Base-by-base conservation (phyloP, 2,888 invertebrate genomes). In the Acrocyrtus sp. region DNA sequence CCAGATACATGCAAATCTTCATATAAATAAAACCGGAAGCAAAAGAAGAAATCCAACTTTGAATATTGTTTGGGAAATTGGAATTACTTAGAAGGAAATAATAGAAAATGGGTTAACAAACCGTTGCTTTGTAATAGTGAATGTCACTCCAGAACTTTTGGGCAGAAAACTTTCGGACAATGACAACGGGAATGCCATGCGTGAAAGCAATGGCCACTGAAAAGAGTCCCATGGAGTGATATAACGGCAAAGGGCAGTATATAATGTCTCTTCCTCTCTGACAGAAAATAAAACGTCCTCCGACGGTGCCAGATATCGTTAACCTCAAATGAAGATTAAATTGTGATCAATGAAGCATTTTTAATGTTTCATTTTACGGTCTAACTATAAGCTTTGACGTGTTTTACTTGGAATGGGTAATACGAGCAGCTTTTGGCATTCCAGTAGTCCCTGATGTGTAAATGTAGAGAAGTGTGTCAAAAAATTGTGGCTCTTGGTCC, bases 71-170 rank as follows among this genome's bases (percentile, higher is more conserved):
- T 17, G 5, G 24, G 24, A 3, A 4, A 43, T 24, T 4, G 10
- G 22, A 54, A 26, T 27, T 54, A 54, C 15, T 12, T 5, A 45
- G 45, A 45, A 45, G 45, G 27, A 5, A 17, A 15, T 48, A 21
- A 27, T 19, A 51, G 3, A 1, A n/a, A 26, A 1, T 34, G 8
- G 19, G 2, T n/a, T 47, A 19, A 17, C 19, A 17, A 60, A 72
- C 72, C 54, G 72, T 72, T 17, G 39, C 48, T 60, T 72, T 72
- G 48, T 65, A 72, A 19, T 43, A 65, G 17, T 72, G 65, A 10
- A 72, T 58, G 21, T 72, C 72, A 47, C 65, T 72, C 72, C 72
- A 72, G 34, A 72, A 72, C 19, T 53, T 72, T 5, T 65, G 65
- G 0, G 72, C 72, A 24, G 72, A 72, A 26, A 72, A 72, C 27